Evolutionary conservation across 2,888 invertebrate species (phyloP), one percentile per base, ranked within the genome.

Genomic region (Lithodes maja): DNA sequence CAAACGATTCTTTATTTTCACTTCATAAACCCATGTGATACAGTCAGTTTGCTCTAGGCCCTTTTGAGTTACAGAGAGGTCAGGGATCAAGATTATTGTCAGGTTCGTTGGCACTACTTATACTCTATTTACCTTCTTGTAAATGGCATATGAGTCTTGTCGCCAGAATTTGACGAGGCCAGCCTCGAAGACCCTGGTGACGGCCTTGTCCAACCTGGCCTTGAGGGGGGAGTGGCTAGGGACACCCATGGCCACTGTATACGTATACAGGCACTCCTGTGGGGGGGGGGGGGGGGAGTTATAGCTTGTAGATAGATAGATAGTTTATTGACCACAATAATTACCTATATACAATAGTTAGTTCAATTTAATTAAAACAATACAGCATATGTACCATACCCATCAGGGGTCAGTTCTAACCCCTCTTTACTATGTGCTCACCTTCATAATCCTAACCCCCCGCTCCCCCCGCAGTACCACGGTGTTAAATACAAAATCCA

Each of bases 231-330:
- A 90, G 50, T 90, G 68, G 3, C 75, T 80, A 5, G 78, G 87
- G 54, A 85, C 17, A 1, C 83, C 90, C 52, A 90, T 54, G n/a
- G 87, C 90, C 0, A 90, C 80, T 68, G 33, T 82, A 61, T 71
- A 90, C n/a, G 69, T 69, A 9, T 84, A 17, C 50, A 87, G 84
- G 75, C 90, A 87, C 80, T 90, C 83, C 90, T 90, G 90, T 2
- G 52, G 82, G 15, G 7, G 9, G 1, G 17, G 71, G 71, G n/a
- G 17, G n/a, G 17, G 71, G 71, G 3, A 17, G 2, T n/a, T n/a
- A 71, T 1, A 71, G 71, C 1, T 3, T n/a, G 3, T n/a, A 17
- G 17, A n/a, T 71, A 71, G 71, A 3, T n/a, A 1, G 71, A 17
- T 33, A 33, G 33, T 33, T 33, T 33, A 33, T 33, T 33, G 33